Evolutionary conservation across 2,888 invertebrate genomes (phyloP), one percentile per base, ranked within the genome.

Genomic region (Caenorhabditis japonica): DNA sequence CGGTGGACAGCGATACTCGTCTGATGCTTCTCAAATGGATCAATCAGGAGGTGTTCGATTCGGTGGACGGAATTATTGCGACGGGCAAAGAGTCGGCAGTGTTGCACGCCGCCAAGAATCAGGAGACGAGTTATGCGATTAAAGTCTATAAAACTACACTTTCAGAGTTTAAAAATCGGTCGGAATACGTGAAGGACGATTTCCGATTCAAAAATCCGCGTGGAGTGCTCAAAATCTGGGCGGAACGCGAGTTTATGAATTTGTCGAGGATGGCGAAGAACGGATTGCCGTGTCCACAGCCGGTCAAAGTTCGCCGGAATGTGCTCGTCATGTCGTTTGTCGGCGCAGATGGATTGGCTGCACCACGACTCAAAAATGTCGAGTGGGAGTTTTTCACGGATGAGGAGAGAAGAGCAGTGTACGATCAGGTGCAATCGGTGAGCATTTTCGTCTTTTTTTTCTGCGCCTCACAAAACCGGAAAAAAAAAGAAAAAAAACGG

Each of bases 241-340:
- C 91, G 0, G 91, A 91, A 85, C 91, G 91, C 83, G 91, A 92
- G 85, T 89, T 89, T 84, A 89, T 90, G 77, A 92, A 91, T 83
- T 85, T 68, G 17, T 44, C 60, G 46, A 49, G 80, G 61, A 81
- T 81, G 81, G 55, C 68, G 7, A 79, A 79, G 36, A 44, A 62
- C 23, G 62, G 89, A 10, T 83, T 91, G 12, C 89, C 88, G 1
- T 90, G 91, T 80, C 91, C 91, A 1, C 85, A 88, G 17, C 91
- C 91, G 13, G 88, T 91, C 21, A 78, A 89, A 1, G 86, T 91
- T 53, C 90, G 89, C 82, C 90, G 91, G 75, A 91, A 92, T 84
- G 88, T 91, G 8, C 85, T 92, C 27, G 89, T 91, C 5, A 91
- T 91, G 91, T 88, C 89, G 1, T 90, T 92, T 80, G 89, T 91